phyloP scores from a whole-genome alignment of 1,140 invertebrate species.

The Bombus superbus region DNA sequence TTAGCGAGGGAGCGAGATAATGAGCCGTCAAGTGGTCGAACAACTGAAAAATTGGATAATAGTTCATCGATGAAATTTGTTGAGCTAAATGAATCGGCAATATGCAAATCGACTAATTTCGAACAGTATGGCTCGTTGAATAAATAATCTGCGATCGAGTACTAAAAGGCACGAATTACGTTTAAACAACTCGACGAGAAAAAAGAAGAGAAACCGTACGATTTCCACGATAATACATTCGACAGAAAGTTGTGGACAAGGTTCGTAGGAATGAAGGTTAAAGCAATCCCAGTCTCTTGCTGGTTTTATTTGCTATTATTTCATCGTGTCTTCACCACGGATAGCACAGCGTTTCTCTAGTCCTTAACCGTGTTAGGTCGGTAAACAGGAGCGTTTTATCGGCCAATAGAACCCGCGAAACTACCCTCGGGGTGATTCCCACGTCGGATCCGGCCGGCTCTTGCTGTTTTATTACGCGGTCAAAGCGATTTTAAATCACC shows the following conservation, averaged over 20 bases:
- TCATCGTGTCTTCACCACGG: conserved; percentile 2
- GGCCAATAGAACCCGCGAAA: conserved; percentile 38
- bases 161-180: neutral
- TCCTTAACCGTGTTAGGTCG: conserved; percentile 43
- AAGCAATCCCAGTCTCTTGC: neutral
- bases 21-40: neutral
- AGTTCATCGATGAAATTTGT: neutral
- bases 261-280: neutral
- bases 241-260: neutral
- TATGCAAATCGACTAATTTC: neutral
- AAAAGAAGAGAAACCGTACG: neutral
- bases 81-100: neutral
- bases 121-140: neutral
- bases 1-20: neutral
- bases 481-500: conserved; percentile 52
- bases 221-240: neutral
- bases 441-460: neutral
- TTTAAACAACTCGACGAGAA: neutral
- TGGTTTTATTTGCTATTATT: conserved; percentile 52
- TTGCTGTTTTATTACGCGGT: conserved; percentile 39
- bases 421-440: conserved; percentile 21
- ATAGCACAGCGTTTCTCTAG: conserved; percentile 2
- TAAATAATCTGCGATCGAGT: neutral
- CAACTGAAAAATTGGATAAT: neutral
- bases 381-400: conserved; percentile 52